Conservation (phyloP, 1,140 invertebrate genomes). For the Lysiphlebus fabarum region DNA sequence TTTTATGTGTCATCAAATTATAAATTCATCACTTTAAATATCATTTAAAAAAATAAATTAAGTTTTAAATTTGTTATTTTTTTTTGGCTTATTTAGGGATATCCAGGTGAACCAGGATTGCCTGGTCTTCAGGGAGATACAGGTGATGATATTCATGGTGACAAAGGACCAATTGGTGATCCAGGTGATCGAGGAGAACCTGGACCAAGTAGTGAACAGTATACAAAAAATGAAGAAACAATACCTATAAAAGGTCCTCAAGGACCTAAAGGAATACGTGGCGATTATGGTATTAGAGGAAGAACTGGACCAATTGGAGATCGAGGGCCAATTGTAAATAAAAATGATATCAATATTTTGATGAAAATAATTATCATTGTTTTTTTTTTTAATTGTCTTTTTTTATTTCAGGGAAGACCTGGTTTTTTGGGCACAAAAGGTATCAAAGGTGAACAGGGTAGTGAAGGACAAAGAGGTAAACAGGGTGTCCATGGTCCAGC, state of each 20-base stretch:
- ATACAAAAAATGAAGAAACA: slow-evolving; percentile 21
- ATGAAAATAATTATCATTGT: slow-evolving; percentile 6
- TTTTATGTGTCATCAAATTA: too few relatives aligned
- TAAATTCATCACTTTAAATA: too few relatives aligned
- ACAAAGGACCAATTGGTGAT: slow-evolving; percentile 50
- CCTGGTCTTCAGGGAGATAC: slow-evolving; percentile 59
- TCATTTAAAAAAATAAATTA: too few relatives aligned
- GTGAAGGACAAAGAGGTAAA: slow-evolving; percentile 50
- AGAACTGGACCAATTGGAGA: slow-evolving; percentile 59
- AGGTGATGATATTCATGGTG: slow-evolving; percentile 47
- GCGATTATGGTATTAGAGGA: slow-evolving; percentile 59
- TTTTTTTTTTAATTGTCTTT: not conserved
- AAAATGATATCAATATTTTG: slow-evolving; percentile 13
- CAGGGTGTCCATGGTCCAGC: slow-evolving; percentile 51
- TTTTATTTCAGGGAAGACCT: slow-evolving; percentile 35
- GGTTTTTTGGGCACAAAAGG: slow-evolving; percentile 59
- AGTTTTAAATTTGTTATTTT: not conserved
- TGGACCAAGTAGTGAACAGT: slow-evolving; percentile 39
- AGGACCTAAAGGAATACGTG: slow-evolving; percentile 58
- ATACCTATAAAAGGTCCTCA: slow-evolving; percentile 49
- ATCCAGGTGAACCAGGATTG: slow-evolving; percentile 52
- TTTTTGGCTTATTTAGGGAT: slow-evolving; percentile 35
- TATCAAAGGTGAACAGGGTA: slow-evolving; percentile 59
- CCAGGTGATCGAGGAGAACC: slow-evolving; percentile 54
- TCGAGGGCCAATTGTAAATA: slow-evolving; percentile 56